Evolutionary conservation across 2,888 invertebrate genomes (phyloP).

Genomic region (Cyaniris semiargus): DNA sequence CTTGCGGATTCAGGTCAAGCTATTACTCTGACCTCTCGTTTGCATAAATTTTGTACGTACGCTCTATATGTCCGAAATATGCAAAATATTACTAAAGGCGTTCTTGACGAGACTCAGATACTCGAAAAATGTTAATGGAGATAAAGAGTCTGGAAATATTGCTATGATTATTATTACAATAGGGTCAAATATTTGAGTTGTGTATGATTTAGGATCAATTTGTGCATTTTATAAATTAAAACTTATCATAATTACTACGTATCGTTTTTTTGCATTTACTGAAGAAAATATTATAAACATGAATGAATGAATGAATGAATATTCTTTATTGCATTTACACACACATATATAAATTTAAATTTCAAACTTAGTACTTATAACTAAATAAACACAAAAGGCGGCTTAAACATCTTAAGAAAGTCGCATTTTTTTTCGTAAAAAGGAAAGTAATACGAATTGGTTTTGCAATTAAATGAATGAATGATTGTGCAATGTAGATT

Average conservation of each 20-base stretch:
- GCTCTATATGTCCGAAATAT: conserved; percentile 2
- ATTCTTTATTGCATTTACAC: too few species aligned
- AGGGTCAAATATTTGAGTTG: neutral
- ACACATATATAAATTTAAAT: too few species aligned
- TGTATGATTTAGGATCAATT: neutral
- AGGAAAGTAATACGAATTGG: neutral
- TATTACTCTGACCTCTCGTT: conserved; percentile 21
- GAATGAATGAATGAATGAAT: neutral
- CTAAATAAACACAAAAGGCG: too few species aligned
- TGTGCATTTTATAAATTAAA: neutral
- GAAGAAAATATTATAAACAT: neutral
- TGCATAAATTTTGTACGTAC: conserved; percentile 7
- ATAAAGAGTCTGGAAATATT: neutral
- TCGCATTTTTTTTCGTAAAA: neutral
- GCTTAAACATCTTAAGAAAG: neutral
- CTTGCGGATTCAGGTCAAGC: conserved; percentile 8
- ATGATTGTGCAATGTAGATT: neutral
- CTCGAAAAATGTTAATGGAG: neutral
- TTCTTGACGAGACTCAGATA: neutral
- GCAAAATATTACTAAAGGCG: neutral
- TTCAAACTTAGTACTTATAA: too few species aligned
- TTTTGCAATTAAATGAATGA: neutral
- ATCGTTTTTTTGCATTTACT: too few species aligned
- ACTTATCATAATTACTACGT: too few species aligned
- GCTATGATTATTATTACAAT: neutral